Conservation (phyloP, 64 coral and sea anemone species). For the Dendronephthya gigantea region DNA sequence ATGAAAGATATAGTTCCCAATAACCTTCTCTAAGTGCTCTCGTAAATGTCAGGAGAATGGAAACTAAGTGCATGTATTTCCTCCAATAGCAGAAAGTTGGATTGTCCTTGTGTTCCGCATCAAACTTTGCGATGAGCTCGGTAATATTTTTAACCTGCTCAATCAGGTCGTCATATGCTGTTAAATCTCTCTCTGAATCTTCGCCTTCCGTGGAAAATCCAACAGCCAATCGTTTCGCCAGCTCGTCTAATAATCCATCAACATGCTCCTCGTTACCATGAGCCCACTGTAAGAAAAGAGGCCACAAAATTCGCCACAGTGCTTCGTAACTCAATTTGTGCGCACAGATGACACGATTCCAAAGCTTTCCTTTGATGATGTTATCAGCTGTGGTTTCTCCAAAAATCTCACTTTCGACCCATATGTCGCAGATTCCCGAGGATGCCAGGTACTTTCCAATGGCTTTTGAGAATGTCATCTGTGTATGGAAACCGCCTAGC, state of each 20-base stretch:
- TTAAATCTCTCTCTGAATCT: background rate
- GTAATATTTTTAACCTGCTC: conserved; percentile 5
- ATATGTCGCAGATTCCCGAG: conserved; percentile 47
- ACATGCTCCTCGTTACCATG: conserved; percentile 17
- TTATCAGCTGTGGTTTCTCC: conserved; percentile 45
- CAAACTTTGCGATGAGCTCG: conserved; percentile 36
- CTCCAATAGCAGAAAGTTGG: conserved; percentile 53
- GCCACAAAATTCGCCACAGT: conserved; percentile 57
- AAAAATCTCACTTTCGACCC: conserved; percentile 52
- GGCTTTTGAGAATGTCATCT: conserved; percentile 60
- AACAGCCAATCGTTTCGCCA: conserved; percentile 12
- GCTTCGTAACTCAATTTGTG: conserved; percentile 62
- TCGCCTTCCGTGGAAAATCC: background rate
- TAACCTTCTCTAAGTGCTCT: conserved; percentile 44
- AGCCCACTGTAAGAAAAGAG: conserved; percentile 19
- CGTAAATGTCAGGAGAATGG: conserved; percentile 42
- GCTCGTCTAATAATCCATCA: background rate
- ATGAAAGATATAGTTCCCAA: conserved; percentile 46
- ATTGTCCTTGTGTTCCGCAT: conserved; percentile 33
- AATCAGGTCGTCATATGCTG: background rate
- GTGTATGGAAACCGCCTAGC: conserved; percentile 55
- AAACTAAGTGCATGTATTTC: conserved; percentile 51
- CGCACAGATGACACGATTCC: conserved; percentile 54
- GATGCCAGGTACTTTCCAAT: conserved; percentile 58
- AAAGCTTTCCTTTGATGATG: conserved; percentile 51